Base-by-base conservation (phyloP, 2,113 vertebrate species). In the Peromyscus leucopus region DNA sequence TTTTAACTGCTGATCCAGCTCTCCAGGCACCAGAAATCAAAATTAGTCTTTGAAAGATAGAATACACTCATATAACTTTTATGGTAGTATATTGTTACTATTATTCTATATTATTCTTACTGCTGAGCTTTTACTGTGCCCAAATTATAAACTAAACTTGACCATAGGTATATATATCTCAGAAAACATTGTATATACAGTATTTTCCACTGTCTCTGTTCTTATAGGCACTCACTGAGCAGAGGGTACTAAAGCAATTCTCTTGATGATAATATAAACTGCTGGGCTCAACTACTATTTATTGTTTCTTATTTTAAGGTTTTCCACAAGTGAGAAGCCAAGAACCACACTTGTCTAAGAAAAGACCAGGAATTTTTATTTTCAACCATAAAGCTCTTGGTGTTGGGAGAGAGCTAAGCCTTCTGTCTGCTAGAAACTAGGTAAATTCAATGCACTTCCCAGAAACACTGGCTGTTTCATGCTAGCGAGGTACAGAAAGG, bases 321-420 rank as follows among this genome's bases (percentile, higher is more conserved):
- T 93, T 93, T 57, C 2, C 9, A 36, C 31, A 31, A 91, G 31
- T 42, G 11, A 74, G 83, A 55, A 84, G 63, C 8, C 24, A 55
- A 91, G 17, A 93, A 74, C 6, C 11, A 95, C 48, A 84, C 31
- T 78, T 33, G 46, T 89, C 71, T 69, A 42, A 76, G 48, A 90
- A 86, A 96, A 92, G 31, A 13, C 0, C 11, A 82, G 42, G 24
- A 55, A 76, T n/a, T 72, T 94, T 91, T 67, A 48, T 91, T 95
- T 83, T 55, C 28, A 69, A 69, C 9, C 88, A 91, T 33, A 19
- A 63, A 69, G 24, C 57, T 72, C 22, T 36, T 42, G 76, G 36
- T 42, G 4, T 51, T 15, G 15, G 4, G n/a, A 6, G 63, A 84
- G 21, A 59, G n/a, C n/a, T 69, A 75, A 48, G 9, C 19, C 11